Base-by-base conservation (phyloP, 2,888 invertebrate species). In the Tenodera sinensis region DNA sequence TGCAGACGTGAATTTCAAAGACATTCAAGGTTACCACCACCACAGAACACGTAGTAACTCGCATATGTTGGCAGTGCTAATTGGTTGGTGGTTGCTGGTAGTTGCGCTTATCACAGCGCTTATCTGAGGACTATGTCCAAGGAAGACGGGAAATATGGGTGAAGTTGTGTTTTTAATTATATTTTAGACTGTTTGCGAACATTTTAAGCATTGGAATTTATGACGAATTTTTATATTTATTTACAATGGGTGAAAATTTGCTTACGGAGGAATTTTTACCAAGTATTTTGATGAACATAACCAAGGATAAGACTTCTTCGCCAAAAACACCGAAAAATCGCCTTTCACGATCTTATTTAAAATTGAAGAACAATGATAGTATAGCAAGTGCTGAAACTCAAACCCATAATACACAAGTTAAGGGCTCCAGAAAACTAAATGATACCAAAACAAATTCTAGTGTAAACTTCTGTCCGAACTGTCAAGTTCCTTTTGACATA, bases 401-500 rank as follows among this genome's bases (percentile, higher is more conserved):
- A 42, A 42, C 12, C 12, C 9, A 12, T 9, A 71, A 71, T 71
- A 25, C 6, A 20, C 54, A 25, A 20, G 25, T 71, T 15, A 71
- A 71, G 1, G 25, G 0, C 6, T 6, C 54, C 3, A 71, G 1
- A 20, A 20, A 1, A 20, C 6, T 3, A 4, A 71, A 71, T 20
- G 2, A 71, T 71, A 14, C 6, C 0, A 25, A 71, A 71, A 71
- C 54, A 71, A 25, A 71, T 2, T 8, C 2, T n/a, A 25, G 20
- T 27, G 4, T 71, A 28, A 27, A 87, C 14, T 87, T 83, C 30
- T 89, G 89, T 28, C 89, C 89, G 20, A 83, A n/a, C 2, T 89
- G 89, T 28, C 89, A 89, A 54, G 27, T 83, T 3, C 89, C 89
- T 15, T 89, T 89, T 34, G 83, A 85, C 15, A 86, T 85, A 7